These are phyloP conservation scores for Leptobrachium ailaonicum DNA, from an alignment of 2,113 vertebrate genomes.

Conservation along the genomic window DNA sequence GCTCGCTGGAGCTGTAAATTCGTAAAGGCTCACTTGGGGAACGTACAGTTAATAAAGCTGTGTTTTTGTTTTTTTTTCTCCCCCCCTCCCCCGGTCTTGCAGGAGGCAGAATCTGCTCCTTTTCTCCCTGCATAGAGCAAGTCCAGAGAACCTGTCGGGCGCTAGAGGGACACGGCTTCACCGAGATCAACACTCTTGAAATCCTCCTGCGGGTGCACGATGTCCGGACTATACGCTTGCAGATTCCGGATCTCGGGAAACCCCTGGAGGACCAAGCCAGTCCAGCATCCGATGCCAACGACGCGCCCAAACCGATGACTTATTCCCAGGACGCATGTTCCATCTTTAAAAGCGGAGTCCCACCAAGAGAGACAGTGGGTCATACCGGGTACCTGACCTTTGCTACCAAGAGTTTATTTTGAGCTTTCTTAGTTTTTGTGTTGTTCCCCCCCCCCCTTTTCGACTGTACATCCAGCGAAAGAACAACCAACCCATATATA, in stretches of 20 bases:
- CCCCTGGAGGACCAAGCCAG: conserved; percentile 51
- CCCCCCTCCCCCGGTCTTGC: conserved; percentile 46
- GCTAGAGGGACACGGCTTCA: conserved; percentile 75
- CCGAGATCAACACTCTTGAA: conserved; percentile 90
- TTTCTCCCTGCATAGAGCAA: conserved; percentile 96
- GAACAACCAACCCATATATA: conserved; percentile 67
- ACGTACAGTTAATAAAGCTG: background rate
- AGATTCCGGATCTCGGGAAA: conserved; percentile 84
- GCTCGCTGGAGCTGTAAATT: background rate
- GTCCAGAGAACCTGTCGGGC: conserved; percentile 89
- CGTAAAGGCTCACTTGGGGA: background rate
- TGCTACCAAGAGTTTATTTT: conserved; percentile 85
- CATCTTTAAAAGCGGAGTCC: conserved; percentile 78
- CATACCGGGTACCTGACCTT: conserved; percentile 98
- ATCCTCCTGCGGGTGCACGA: conserved; percentile 85
- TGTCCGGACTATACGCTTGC: conserved; percentile 79
- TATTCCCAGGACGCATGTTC: conserved; percentile 55
- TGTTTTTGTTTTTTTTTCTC: background rate
- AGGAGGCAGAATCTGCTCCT: conserved; percentile 94
- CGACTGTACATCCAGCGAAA: conserved; percentile 28
- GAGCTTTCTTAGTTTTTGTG: conserved; percentile 8
- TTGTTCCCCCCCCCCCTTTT: background rate
- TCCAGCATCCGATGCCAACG: conserved; percentile 48
- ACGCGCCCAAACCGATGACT: conserved; percentile 42
- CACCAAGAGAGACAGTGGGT: conserved; percentile 82